Evolutionary conservation across 2,113 vertebrate genomes (phyloP), one percentile per base, ranked within the genome.

Genomic region (Chaenogobius annularis): DNA sequence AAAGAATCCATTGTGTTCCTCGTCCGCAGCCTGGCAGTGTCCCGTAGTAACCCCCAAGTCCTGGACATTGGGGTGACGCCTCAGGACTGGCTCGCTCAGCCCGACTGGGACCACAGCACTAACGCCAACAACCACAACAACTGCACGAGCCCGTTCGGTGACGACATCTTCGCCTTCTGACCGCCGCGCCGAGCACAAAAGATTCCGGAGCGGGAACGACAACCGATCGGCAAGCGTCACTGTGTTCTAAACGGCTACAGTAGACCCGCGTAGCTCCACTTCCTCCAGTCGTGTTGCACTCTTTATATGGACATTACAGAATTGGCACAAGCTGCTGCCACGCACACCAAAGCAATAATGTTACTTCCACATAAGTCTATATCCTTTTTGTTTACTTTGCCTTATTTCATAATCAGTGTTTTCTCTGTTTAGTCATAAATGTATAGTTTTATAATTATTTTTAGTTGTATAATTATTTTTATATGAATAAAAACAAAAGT

Each of bases 41-140:
- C 96, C 0, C 94, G 96, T 86, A 95, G 95, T 14, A 96, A 97
- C 92, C 95, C 96, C 10, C 95, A 98, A 22, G 93, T 97, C 80
- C 92, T 99, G 76, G 97, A 98, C 93, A 94, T 93, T 64, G 95
- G 96, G 74, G 80, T 98, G 91, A 96, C 86, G 0, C 85, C 91
- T 5, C 94, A 94, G 47, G 95, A 96, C 70, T 91, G 95, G 75
- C 93, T 93, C 48, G 81, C 86, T 0, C 91, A 94, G 76, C 88
- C 86, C 0, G 92, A 93, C 89, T 95, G 94, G 93, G 91, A 93
- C 81, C 80, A 83, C 50, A 82, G 83, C 52, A 69, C 89, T 0
- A 93, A 95, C 0, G 75, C 89, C 43, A 75, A 81, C 37, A 0
- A 85, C 44, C 59, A 69, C n/a, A 68, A 69, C 17, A 68, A 7